Evolutionary conservation across 2,797 vertebrate genomes (phyloP).

Genomic region (Oophaga sylvatica): DNA sequence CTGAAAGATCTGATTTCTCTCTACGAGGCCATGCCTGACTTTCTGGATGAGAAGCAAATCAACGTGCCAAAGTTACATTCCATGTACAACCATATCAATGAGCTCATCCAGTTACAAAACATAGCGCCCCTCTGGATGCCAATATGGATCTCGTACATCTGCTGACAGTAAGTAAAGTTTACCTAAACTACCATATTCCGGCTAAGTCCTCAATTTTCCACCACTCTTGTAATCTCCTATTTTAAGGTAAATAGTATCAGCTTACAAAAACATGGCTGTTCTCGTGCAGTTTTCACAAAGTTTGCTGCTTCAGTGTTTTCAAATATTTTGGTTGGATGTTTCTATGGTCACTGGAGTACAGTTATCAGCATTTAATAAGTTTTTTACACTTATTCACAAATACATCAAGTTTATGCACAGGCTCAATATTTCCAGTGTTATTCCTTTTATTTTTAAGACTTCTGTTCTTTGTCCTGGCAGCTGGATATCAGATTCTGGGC

Average conservation of each 20-base stretch:
- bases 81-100: constrained; percentile 90
- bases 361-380: too few species aligned
- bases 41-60: constrained; percentile 88
- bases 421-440: too few species aligned
- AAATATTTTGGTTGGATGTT: too few species aligned
- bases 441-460: too few species aligned
- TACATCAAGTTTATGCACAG: too few species aligned
- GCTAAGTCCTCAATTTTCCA: background rate
- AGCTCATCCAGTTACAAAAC: constrained; percentile 91
- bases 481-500: too few species aligned
- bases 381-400: too few species aligned
- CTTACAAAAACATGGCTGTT: too few species aligned
- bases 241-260: background rate
- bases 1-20: constrained; percentile 94
- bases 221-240: background rate
- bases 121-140: constrained; percentile 86
- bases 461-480: too few species aligned
- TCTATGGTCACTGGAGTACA: too few species aligned
- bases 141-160: constrained; percentile 96
- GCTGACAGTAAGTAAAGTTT: constrained; percentile 80
- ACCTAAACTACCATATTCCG: background rate
- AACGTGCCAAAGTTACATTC: constrained; percentile 91
- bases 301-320: too few species aligned
- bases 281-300: too few species aligned
- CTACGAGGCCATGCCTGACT: constrained; percentile 91